A percentile compares a stretch with the other conserved stretches of the same genome.
These are phyloP conservation scores for Bombus impatiens DNA, from an alignment of 1,140 invertebrate species.

Conservation along the genomic window DNA sequence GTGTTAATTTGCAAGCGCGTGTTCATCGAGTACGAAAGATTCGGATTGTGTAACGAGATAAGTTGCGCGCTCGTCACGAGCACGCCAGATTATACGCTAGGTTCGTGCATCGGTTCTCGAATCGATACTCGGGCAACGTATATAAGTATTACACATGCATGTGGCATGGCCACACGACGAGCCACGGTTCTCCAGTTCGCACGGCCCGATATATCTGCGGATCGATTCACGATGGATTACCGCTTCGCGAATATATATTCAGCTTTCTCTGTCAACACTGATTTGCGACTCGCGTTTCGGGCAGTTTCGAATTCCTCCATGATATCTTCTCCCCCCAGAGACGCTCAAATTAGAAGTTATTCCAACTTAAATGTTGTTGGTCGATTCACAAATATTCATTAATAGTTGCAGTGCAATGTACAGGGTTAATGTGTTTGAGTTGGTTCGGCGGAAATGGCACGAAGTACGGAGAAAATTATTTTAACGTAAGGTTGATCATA, in stretches of 20 bases:
- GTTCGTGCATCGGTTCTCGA: constrained; percentile 54
- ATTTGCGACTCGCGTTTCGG: constrained; percentile 30
- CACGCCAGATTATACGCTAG: constrained; percentile 57
- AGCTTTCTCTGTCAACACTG: constrained; percentile 44
- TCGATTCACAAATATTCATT: not conserved
- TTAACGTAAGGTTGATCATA: not conserved
- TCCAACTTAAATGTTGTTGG: not conserved
- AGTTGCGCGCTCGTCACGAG: constrained; percentile 60
- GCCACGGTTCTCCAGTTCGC: constrained; percentile 49
- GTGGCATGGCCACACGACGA: constrained; percentile 28
- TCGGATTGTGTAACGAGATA: constrained; percentile 65
- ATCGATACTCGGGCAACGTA: constrained; percentile 23
- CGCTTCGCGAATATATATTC: constrained; percentile 23
- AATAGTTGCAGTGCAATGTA: not conserved
- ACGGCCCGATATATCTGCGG: constrained; percentile 39
- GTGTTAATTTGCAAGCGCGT: constrained; percentile 49
- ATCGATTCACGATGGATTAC: constrained; percentile 51
- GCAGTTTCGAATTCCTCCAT: constrained; percentile 5
- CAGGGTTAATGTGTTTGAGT: not conserved
- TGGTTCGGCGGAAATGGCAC: not conserved
- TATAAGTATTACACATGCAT: not conserved
- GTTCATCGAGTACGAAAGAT: constrained; percentile 59
- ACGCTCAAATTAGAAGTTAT: not conserved
- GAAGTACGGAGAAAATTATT: not conserved
- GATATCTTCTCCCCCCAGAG: not conserved